These are phyloP conservation scores for Vollenhovia emeryi DNA, from an alignment of 1,140 invertebrate species.

Conservation along the genomic window DNA sequence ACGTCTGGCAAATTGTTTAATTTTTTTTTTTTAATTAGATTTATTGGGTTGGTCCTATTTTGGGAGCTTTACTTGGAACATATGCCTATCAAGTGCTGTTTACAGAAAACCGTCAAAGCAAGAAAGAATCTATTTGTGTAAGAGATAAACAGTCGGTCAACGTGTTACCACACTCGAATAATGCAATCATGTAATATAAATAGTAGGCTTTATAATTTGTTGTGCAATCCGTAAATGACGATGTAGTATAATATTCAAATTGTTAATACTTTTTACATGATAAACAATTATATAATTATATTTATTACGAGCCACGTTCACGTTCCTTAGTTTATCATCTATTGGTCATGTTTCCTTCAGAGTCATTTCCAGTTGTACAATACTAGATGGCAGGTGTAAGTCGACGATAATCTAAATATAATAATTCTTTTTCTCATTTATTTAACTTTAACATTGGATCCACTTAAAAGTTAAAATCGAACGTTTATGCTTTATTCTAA, in stretches of 20 bases:
- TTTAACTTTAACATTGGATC: background rate
- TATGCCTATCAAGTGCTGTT: conserved; percentile 75
- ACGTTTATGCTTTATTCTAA: background rate
- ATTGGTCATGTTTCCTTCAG: conserved; percentile 25
- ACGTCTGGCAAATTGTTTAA: background rate
- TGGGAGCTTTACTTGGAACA: conserved; percentile 76
- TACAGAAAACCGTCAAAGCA: conserved; percentile 2
- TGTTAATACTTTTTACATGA: background rate
- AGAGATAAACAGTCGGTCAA: conserved; percentile 7
- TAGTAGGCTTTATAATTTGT: background rate
- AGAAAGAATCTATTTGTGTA: background rate
- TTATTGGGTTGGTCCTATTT: conserved; percentile 77
- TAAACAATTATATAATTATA: conserved; percentile 1
- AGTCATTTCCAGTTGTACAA: conserved; percentile 19
- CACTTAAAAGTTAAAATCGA: background rate
- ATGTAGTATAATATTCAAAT: background rate
- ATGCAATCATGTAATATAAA: background rate
- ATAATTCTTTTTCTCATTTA: background rate
- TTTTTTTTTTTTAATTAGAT: conserved; percentile 66
- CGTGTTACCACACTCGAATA: background rate
- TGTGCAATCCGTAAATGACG: background rate
- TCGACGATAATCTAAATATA: background rate
- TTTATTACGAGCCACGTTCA: background rate
- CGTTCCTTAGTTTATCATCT: conserved; percentile 27
- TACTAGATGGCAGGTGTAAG: conserved; percentile 40